Evolutionary conservation across 2,113 vertebrate genomes (phyloP), one percentile per base, ranked within the genome.

Genomic region (Limanda limanda): DNA sequence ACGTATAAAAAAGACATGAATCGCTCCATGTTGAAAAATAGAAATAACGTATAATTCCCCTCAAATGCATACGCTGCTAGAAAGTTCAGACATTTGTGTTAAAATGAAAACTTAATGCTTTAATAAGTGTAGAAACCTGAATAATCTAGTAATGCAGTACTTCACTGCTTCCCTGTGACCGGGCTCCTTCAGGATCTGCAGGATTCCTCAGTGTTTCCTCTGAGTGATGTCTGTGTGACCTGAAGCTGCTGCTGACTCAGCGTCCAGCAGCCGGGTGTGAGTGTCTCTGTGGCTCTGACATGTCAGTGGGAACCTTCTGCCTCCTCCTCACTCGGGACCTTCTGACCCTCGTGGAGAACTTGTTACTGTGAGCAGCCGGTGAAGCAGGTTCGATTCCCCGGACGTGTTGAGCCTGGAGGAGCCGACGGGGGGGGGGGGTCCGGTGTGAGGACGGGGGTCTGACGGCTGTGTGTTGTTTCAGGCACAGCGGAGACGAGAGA

Each of bases 171-270:
- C 27, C 0, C 5, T 27, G 27, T 27, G 27, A 27, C 27, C 5
- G 27, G 25, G 27, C 5, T 27, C 27, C 27, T 27, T 27, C 27
- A 27, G 27, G n/a, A n/a, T n/a, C n/a, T n/a, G n/a, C n/a, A n/a
- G 10, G 62, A 56, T 65, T 79, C 72, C 21, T 74, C 63, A 83
- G 87, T 90, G 87, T 90, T 89, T 76, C 74, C 42, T 64, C 52
- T 83, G 78, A 83, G 61, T 78, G 71, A 88, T 69, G 81, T 15
- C 68, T 67, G 88, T 86, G 88, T 87, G 83, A 81, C 88, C 47
- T 51, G 9, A 89, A 82, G 60, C 85, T 64, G 85, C 88, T 87
- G 85, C 88, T 87, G 86, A 92, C 86, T 90, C 86, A 88, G 60
- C 76, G 60, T 74, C 77, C 87, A 83, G 2, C 89, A 86, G 18